phyloP scores from a whole-genome alignment of 2,113 vertebrate genomes.

The Daphoenositta chrysoptera region DNA sequence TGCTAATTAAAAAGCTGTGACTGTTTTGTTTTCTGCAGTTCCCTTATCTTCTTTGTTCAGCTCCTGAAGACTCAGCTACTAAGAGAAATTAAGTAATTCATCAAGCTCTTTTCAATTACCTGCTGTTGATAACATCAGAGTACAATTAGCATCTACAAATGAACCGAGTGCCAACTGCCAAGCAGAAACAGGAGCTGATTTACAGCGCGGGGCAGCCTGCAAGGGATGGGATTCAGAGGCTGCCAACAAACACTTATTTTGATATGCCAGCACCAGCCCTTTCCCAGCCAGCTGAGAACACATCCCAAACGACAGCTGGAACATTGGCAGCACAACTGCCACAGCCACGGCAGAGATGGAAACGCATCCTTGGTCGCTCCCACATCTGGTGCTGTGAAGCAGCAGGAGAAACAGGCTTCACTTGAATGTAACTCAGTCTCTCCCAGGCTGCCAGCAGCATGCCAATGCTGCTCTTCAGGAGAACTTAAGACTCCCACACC shows the following conservation, averaged over 20 bases:
- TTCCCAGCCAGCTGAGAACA: not conserved
- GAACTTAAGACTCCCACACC: not conserved
- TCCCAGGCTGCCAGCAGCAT: not conserved
- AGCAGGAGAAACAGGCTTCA: not conserved
- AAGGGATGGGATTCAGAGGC: conserved; percentile 16
- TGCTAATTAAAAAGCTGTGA: conserved; percentile 77
- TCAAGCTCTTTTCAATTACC: conserved; percentile 95
- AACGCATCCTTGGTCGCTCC: not conserved
- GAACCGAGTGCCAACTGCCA: conserved; percentile 71
- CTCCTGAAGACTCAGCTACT: conserved; percentile 87
- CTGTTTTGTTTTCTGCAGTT: conserved; percentile 72
- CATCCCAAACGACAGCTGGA: not conserved
- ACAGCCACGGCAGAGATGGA: not conserved
- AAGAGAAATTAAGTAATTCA: conserved; percentile 94
- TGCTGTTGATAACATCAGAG: conserved; percentile 87
- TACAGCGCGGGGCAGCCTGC: conserved; percentile 50
- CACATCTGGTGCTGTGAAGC: not conserved
- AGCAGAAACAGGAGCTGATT: conserved; percentile 73
- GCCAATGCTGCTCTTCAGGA: not conserved
- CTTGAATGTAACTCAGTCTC: not conserved
- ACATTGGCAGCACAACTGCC: not conserved
- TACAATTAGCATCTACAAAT: conserved; percentile 84
- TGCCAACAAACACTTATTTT: conserved; percentile 48
- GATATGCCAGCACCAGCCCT: conserved; percentile 15
- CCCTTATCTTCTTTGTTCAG: conserved; percentile 88